These are phyloP conservation scores for Chloroclysta siterata DNA, from an alignment of 2,888 invertebrate genomes.

Conservation along the genomic window DNA sequence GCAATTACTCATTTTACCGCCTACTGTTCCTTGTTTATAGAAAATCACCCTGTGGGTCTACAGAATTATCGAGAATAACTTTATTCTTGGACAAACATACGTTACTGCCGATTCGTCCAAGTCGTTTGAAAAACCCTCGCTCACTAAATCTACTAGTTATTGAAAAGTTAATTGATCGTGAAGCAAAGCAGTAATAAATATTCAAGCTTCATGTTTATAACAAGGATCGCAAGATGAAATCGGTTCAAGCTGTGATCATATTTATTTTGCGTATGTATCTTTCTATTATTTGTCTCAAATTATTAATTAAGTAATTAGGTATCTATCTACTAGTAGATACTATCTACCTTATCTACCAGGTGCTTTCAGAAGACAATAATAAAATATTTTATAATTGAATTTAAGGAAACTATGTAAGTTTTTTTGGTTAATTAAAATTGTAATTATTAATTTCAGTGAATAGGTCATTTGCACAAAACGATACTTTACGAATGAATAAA, in stretches of 20 bases:
- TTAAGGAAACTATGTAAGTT: too few species aligned
- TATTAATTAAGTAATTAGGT: background rate
- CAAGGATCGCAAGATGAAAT: background rate
- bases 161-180: conserved; percentile 12
- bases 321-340: too few species aligned
- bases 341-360: too few species aligned
- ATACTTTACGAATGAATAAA: background rate
- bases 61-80: too few species aligned
- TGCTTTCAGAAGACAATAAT: too few species aligned
- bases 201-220: background rate
- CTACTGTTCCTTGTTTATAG: too few species aligned
- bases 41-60: too few species aligned
- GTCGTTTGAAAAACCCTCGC: background rate
- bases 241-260: conserved; percentile 1
- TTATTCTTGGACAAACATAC: too few species aligned
- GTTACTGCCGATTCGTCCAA: too few species aligned
- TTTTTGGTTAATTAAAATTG: too few species aligned
- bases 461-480: background rate
- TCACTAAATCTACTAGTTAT: background rate
- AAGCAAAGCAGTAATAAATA: conserved; percentile 4
- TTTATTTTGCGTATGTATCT: conserved; percentile 3
- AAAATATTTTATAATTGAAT: too few species aligned
- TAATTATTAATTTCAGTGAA: background rate
- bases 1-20: too few species aligned
- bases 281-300: background rate